Conservation (phyloP, 2,113 vertebrate species). For the Smithornis capensis region DNA sequence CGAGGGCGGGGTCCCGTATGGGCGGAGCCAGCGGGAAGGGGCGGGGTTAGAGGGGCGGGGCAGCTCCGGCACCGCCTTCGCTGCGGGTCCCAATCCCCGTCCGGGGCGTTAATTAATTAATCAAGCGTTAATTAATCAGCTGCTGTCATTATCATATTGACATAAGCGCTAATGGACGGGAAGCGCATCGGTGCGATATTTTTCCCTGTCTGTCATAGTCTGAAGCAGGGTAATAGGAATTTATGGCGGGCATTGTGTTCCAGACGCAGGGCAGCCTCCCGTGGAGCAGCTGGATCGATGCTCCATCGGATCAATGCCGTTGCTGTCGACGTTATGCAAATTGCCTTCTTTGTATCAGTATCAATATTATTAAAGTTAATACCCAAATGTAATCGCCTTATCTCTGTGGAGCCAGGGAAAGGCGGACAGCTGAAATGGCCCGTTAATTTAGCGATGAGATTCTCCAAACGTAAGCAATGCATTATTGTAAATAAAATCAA, state of each 20-base stretch:
- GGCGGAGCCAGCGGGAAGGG: neutral
- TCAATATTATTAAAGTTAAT: constrained; percentile 9
- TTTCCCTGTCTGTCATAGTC: neutral
- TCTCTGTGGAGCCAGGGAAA: neutral
- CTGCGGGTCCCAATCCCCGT: rapidly evolving
- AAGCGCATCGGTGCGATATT: neutral
- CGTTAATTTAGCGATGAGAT: constrained; percentile 7
- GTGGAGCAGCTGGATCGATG: neutral
- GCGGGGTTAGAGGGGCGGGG: neutral
- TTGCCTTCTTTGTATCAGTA: neutral
- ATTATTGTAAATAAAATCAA: constrained; percentile 57
- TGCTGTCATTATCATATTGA: rapidly evolving
- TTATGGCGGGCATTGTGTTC: neutral
- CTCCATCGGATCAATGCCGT: neutral
- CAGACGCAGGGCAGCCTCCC: neutral
- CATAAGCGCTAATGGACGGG: neutral
- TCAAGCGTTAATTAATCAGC: rapidly evolving
- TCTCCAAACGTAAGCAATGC: neutral
- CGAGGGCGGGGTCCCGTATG: neutral
- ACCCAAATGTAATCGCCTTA: neutral
- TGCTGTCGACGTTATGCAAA: neutral
- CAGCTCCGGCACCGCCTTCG: rapidly evolving
- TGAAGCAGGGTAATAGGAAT: neutral
- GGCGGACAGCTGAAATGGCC: neutral
- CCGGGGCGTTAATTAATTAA: rapidly evolving